Evolutionary conservation across 2,113 vertebrate genomes (phyloP), one percentile per base, ranked within the genome.

Genomic region (Chiloscyllium plagiosum): DNA sequence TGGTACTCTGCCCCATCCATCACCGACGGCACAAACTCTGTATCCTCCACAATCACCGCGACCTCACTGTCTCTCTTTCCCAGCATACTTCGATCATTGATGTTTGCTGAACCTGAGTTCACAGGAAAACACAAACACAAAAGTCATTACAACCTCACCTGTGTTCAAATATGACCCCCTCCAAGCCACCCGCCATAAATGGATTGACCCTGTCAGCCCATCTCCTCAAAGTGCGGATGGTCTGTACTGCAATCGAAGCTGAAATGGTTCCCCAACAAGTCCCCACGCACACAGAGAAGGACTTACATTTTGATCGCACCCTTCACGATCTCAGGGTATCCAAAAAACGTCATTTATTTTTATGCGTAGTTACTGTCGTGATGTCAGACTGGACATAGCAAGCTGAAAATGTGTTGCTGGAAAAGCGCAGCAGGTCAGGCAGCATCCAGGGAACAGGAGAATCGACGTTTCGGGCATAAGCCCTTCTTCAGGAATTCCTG

Each of bases 51-150:
- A 0, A 99, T 97, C 96, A 99, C 92, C 0, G 99, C 99, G 97
- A 99, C 98, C 97, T 99, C 99, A 0, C 99, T 99, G 98, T 99
- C 99, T 87, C 99, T 96, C 97, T 99, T 99, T 0, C 99, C 99
- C 97, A 99, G 98, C 99, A 99, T 98, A 97, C 99, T 99, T 78
- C 99, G 97, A 98, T 99, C 99, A 0, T 99, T 99, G 97, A 99
- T 99, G 98, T 99, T 99, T 90, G 99, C 99, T 26, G 99, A 99
- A 68, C 99, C 99, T 99, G 93, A 12, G 20, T 2, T 96, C 1
- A 0, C 37, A 56, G 15, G 92, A 33, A 76, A 8, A 33, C 72
- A 76, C 1, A 95, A 37, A 76, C 0, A 0, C 85, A 89, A 33
- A 83, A 42, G 19, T 42, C 56, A 5, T 5, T 7, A 47, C 42